Evolutionary conservation across 2,113 vertebrate species (phyloP), one percentile per base, ranked within the genome.

Genomic region (Collichthys lucidus): DNA sequence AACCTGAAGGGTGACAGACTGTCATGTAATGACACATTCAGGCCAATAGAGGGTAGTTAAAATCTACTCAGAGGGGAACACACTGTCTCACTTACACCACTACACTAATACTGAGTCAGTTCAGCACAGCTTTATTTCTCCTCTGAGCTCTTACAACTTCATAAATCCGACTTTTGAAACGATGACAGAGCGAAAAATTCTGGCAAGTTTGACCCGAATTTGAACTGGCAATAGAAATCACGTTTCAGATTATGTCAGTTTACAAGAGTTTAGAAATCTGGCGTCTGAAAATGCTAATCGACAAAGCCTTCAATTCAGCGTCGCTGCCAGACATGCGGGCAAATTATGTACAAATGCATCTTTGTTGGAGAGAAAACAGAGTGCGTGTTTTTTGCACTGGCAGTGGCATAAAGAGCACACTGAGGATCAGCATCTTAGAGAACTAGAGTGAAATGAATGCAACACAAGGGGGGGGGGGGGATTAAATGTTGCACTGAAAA

Each of bases 21-120:
- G 74, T 17, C 22, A 11, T 92, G 95, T 82, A 94, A 91, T 94
- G 90, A 89, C 92, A 83, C 29, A 60, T 73, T 88, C 56, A 89
- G 80, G 68, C 94, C 95, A 93, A 89, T 79, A 95, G 95, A 93
- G 92, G 93, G 93, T 85, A 74, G 82, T 91, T 94, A 90, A 85
- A 72, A 91, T 78, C 93, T 89, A 88, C 82, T 79, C 44, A 78
- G 73, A 86, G 68, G 78, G 40, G 26, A 71, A 50, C 49, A 52
- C 22, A 56, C 19, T 0, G 60, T 64, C 59, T 66, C 40, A 40
- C 24, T 63, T 62, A 50, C 69, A 47, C 44, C 49, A 49, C 63
- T 52, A 11, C 1, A 68, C 60, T 57, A 84, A 74, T 26, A 46
- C 4, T n/a, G 40, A 46, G 65, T 42, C 35, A 52, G 17, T 67